phyloP scores from a whole-genome alignment of 1,140 invertebrate species.

The Saccostrea echinata region DNA sequence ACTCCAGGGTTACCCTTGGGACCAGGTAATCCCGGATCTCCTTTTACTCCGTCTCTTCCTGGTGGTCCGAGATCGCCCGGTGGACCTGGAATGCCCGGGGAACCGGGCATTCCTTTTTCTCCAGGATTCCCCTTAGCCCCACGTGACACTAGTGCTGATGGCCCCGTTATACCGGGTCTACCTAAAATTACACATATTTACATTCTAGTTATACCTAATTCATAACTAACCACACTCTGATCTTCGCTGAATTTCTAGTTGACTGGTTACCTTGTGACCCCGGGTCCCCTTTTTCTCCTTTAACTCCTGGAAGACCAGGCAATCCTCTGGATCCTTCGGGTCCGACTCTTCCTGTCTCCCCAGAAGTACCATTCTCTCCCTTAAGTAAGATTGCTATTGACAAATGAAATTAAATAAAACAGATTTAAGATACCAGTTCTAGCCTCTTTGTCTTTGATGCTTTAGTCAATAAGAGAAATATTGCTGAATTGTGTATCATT shows the following conservation, averaged over 20 bases:
- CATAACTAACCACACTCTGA: not conserved
- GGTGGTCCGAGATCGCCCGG: not conserved
- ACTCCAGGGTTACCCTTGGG: not conserved
- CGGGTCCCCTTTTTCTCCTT: conserved; percentile 13
- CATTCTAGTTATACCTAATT: not conserved
- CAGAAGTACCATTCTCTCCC: not conserved
- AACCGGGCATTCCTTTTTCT: conserved; percentile 15
- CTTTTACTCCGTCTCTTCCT: not conserved
- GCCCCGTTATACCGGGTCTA: not conserved
- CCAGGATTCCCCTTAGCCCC: not conserved
- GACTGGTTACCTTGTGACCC: not conserved
- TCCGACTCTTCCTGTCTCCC: not conserved
- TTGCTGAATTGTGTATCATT: no score
- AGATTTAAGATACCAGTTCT: no score
- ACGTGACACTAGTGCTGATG: not conserved
- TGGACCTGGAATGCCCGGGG: not conserved
- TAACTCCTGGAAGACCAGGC: not conserved
- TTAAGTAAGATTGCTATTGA: not conserved
- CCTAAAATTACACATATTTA: not conserved
- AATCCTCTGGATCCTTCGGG: not conserved
- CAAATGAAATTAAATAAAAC: not conserved
- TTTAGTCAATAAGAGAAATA: no score
- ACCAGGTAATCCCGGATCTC: conserved; percentile 3
- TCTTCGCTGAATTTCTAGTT: not conserved
- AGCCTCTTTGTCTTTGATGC: no score